Evolutionary conservation across 2,888 invertebrate species (phyloP), one percentile per base, ranked within the genome.

Genomic region (Malacosoma neustria): DNA sequence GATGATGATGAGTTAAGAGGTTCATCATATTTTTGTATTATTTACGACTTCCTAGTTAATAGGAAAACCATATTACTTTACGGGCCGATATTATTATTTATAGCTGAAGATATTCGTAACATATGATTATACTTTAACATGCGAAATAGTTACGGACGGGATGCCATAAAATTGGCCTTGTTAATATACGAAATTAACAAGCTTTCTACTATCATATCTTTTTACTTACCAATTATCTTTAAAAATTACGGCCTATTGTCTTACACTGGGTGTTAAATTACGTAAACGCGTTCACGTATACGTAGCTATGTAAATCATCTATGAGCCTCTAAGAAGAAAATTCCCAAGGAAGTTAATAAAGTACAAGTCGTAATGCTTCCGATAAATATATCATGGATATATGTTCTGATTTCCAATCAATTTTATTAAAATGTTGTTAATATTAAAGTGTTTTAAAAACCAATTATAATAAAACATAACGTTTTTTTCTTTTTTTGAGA

Each of bases 291-390:
- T 40, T 43, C 47, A 45, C 47, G 48, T 43, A 45, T 38, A 37
- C 38, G 38, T 41, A 48, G 41, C 49, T 49, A 62, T 55, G 57
- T 58, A 62, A 61, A 66, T 64, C 58, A 60, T 67, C 65, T 58
- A 51, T 41, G 46, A 43, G 41, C 40, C 36, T 38, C 41, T 47
- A 49, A 56, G 54, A 51, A 61, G 61, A 58, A 51, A 53, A 49
- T 69, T 75, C 72, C 67, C 73, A 72, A 55, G 74, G 73, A 72
- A 73, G 64, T 41, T 33, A 14, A 37, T 35, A 11, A 38, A n/a
- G 32, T 36, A 13, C 37, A 33, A n/a, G n/a, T n/a, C n/a, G n/a
- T 13, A 41, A 36, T 41, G 54, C 60, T 69, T 66, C 69, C 69
- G 63, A 68, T 67, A n/a, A n/a, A n/a, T n/a, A n/a, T n/a, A n/a